These are phyloP conservation scores for Ameiurus melas DNA, from an alignment of 2,113 vertebrate genomes.

Conservation along the genomic window DNA sequence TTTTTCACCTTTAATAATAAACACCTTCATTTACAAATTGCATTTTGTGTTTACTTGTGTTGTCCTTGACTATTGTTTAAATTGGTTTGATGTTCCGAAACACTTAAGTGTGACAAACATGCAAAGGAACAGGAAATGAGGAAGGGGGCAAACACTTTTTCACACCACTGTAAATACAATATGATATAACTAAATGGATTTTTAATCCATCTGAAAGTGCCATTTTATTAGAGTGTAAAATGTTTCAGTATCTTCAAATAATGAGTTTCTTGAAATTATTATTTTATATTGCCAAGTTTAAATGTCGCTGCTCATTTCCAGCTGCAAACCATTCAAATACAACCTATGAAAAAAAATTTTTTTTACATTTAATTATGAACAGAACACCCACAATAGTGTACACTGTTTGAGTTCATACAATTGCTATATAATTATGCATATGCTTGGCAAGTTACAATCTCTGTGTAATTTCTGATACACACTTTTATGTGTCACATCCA, in stretches of 20 bases:
- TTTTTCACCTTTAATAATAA: too few species aligned
- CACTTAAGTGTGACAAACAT: too few species aligned
- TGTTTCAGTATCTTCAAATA: background rate
- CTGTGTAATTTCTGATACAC: background rate
- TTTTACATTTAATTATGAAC: background rate
- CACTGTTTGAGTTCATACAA: background rate
- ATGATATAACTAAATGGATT: background rate
- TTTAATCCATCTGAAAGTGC: background rate
- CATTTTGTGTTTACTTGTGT: too few species aligned
- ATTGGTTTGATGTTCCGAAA: too few species aligned
- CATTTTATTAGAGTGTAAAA: background rate
- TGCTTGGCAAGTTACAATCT: background rate
- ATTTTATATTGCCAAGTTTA: background rate
- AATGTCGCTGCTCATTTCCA: background rate
- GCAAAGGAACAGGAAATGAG: too few species aligned
- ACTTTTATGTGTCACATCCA: background rate
- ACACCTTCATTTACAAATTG: too few species aligned
- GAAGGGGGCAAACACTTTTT: too few species aligned
- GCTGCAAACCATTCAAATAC: background rate
- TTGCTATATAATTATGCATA: background rate
- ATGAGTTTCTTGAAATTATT: background rate
- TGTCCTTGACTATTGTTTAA: too few species aligned
- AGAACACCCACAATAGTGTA: background rate
- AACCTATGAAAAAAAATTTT: background rate
- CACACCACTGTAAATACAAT: too few species aligned